Conservation (phyloP, 2,888 invertebrate genomes). For the Serrognathus titanus region DNA sequence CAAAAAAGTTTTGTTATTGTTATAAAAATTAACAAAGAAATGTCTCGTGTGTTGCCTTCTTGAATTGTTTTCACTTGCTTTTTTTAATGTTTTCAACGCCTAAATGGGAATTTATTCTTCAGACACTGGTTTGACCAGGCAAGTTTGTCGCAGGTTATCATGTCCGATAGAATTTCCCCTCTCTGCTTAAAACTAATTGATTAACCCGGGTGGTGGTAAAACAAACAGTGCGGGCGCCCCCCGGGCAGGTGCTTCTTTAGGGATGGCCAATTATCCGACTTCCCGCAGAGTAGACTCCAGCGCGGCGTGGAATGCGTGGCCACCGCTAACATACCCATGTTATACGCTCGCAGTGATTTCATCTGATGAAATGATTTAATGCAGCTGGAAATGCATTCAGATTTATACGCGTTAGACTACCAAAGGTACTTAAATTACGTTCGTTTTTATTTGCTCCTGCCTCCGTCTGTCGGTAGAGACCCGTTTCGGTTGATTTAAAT, state of each 20-base stretch:
- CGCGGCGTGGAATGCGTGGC: conserved; percentile 38
- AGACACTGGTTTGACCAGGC: conserved; percentile 16
- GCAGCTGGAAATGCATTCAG: conserved; percentile 12
- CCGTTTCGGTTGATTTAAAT: too few species aligned
- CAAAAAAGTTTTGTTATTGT: too few species aligned
- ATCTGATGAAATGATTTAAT: conserved; percentile 28
- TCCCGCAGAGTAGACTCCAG: conserved; percentile 39
- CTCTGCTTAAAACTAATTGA: conserved; percentile 23
- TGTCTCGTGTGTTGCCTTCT: too few species aligned
- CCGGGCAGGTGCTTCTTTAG: conserved; percentile 39
- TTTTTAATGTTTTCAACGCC: too few species aligned
- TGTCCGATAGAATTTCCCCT: conserved; percentile 21
- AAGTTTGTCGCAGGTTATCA: conserved; percentile 14
- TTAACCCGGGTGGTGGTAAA: conserved; percentile 33
- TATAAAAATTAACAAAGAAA: too few species aligned
- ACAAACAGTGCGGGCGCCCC: conserved; percentile 38
- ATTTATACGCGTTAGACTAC: conserved; percentile 8
- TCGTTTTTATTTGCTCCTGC: too few species aligned
- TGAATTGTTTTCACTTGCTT: too few species aligned
- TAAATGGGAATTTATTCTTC: too few species aligned
- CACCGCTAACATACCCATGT: conserved; percentile 21
- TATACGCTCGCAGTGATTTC: conserved; percentile 19
- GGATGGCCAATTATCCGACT: conserved; percentile 43
- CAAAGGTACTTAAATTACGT: too few species aligned
- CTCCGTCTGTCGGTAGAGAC: too few species aligned